Base-by-base conservation (phyloP, 64 coral and sea anemone genomes). In the Montipora foliosa region DNA sequence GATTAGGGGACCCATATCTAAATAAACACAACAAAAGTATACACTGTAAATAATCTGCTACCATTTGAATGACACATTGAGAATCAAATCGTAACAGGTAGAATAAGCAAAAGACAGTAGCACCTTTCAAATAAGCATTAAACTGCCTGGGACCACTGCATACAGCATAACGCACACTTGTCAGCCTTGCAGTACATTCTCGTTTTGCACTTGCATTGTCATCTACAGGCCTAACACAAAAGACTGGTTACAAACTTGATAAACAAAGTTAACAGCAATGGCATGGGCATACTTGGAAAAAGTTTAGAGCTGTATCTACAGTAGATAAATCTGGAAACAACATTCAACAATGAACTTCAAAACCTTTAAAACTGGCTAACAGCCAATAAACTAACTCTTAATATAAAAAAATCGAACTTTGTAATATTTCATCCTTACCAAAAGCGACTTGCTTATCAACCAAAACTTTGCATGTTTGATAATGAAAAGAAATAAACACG, bases 101-200 rank as follows among this genome's bases (percentile, higher is more conserved):
- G 12, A 59, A 3, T 16, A 24, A 5, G 24, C 12, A 25, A 8
- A 9, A 58, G 1, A 19, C 55, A 87, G 11, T 37, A 9, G 78
- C 75, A 96, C 98, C 98, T 80, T 95, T 92, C 66, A 96, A 84
- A 66, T 99, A 99, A 19, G 98, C 92, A 61, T 81, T 70, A 93
- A 99, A 99, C 46, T 99, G 98, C 60, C 89, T 99, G 17, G 98
- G 98, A 70, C 98, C 98, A 88, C 98, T 99, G 49, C 98, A 99
- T 3, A 99, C 92, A 87, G 98, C 95, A 77, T 92, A 92, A 74
- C 89, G 78, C 13, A 89, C 89, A 80, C 82, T 88, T 5, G 57
- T 92, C 50, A 86, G 89, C 70, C 67, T 78, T 19, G 9, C 14
- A 14, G 70, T 20, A 55, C 45, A 24, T 71, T 58, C 48, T 71